phyloP scores from a whole-genome alignment of 2,888 invertebrate species.

The Xylocampa areola region DNA sequence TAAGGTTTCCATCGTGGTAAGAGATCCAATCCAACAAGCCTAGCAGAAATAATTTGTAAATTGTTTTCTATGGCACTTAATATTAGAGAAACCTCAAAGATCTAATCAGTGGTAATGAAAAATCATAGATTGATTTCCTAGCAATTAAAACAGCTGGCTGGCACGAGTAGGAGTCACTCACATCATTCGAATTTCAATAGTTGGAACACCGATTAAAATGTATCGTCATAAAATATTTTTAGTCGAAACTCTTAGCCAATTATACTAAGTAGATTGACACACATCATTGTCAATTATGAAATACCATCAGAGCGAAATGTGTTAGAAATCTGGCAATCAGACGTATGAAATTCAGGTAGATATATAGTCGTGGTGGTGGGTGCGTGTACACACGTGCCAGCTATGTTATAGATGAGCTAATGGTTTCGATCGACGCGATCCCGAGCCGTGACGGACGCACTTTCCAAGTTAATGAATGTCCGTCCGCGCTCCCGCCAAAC shows the following conservation, averaged over 20 bases:
- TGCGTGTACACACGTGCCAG: constrained; percentile 33
- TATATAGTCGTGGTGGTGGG: constrained; percentile 6
- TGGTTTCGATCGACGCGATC: constrained; percentile 16
- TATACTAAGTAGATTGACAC: constrained; percentile 38
- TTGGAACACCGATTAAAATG: constrained; percentile 23
- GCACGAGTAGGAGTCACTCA: constrained; percentile 12
- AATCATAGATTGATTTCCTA: too few relatives aligned
- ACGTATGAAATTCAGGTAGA: constrained; percentile 6
- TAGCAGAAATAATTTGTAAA: too few relatives aligned
- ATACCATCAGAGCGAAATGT: constrained; percentile 35
- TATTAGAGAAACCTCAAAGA: too few relatives aligned
- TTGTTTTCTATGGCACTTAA: too few relatives aligned
- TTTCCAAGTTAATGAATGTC: constrained; percentile 46
- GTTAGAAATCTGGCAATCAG: constrained; percentile 41
- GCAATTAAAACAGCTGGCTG: constrained; percentile 1
- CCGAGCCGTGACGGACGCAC: constrained; percentile 40
- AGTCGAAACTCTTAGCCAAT: constrained; percentile 42
- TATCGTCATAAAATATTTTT: constrained; percentile 33
- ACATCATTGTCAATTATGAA: constrained; percentile 43
- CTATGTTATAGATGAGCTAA: constrained; percentile 24
- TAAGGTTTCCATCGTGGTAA: too few relatives aligned
- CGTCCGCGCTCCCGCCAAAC: not conserved
- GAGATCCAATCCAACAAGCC: too few relatives aligned
- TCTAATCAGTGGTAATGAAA: too few relatives aligned
- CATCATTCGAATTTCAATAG: constrained; percentile 16